A percentile compares a stretch with the other conserved stretches of the same genome.
Conservation (phyloP, 2,797 vertebrate genomes). For the Mallotus villosus region DNA sequence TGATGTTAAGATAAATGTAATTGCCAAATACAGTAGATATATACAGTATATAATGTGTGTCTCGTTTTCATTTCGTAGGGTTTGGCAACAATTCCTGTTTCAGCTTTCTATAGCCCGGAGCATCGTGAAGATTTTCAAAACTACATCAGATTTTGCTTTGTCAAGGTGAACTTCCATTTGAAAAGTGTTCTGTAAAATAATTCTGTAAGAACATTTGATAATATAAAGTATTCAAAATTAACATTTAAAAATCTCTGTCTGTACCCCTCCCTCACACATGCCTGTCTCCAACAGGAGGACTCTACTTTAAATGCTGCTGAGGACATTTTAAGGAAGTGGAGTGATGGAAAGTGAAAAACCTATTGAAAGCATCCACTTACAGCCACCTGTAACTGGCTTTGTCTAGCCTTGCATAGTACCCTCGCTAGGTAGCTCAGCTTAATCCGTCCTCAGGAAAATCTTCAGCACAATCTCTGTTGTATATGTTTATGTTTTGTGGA, state of each 20-base stretch:
- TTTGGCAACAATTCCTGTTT: conserved; percentile 87
- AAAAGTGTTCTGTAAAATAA: too few relatives aligned
- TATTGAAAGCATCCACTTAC: not conserved
- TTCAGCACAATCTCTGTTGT: too few relatives aligned
- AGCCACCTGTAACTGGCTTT: not conserved
- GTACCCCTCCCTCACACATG: not conserved
- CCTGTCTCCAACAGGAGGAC: conserved; percentile 77
- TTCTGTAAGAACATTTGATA: too few relatives aligned
- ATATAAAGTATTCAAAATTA: too few relatives aligned
- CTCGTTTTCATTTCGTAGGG: conserved; percentile 67
- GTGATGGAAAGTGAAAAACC: conserved; percentile 45
- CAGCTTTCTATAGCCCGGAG: conserved; percentile 81
- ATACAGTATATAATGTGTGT: not conserved
- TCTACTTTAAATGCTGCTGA: conserved; percentile 85
- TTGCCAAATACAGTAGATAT: not conserved
- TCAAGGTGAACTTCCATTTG: too few relatives aligned
- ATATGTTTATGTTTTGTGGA: too few relatives aligned
- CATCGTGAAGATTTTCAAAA: conserved; percentile 82
- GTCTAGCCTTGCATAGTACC: not conserved
- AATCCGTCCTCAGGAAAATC: not conserved
- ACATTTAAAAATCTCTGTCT: not conserved
- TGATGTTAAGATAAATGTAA: not conserved
- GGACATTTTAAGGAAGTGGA: conserved; percentile 83
- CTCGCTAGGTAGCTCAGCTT: not conserved
- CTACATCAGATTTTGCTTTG: conserved; percentile 91